Base-by-base conservation (phyloP, 2,797 vertebrate species). In the Meriones psammophilus region DNA sequence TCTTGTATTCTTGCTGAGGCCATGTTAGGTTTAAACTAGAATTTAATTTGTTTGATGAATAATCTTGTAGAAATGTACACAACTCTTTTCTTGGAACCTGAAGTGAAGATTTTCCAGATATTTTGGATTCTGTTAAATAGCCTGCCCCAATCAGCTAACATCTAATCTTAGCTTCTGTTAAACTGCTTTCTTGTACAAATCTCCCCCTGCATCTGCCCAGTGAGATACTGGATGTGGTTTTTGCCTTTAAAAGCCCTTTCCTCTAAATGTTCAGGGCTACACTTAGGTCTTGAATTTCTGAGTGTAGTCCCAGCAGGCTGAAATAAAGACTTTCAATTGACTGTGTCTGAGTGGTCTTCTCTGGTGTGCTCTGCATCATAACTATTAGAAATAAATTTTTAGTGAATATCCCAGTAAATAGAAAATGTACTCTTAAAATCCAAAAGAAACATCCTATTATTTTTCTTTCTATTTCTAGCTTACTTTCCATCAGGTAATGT, bases 351-450 rank as follows among this genome's bases (percentile, higher is more conserved):
- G 36, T 84, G 39, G 39, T 64, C 39, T 18, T 64, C 28, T 64
- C 2, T 64, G 15, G 15, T 85, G 62, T 28, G 5, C 5, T 50
- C 18, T 68, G 17, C 18, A n/a, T 68, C 66, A 39, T 39, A 50
- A 33, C 42, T 50, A 68, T 22, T 33, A 85, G 28, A 81, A 89
- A 84, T n/a, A 62, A 68, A 30, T 18, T 80, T 80, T 87, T 33
- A 77, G 54, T 89, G 66, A 92, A 0, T 84, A 94, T 8, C 2
- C 22, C 8, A 87, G 69, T 50, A 50, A 92, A 79, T 94, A 39
- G 50, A 86, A 89, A 58, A 89, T 81, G 68, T 10, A 13, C 10
- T n/a, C 33, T 87, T 77, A 85, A 58, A 92, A 85, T 86, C 33
- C 3, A 9, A 89, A 79, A 79, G 69, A 80, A 80, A 33, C 62